Percentiles rank a stretch among this genome's conserved stretches.
phyloP scores from a whole-genome alignment of 2,797 vertebrate species.

The Gymnothorax javanicus region DNA sequence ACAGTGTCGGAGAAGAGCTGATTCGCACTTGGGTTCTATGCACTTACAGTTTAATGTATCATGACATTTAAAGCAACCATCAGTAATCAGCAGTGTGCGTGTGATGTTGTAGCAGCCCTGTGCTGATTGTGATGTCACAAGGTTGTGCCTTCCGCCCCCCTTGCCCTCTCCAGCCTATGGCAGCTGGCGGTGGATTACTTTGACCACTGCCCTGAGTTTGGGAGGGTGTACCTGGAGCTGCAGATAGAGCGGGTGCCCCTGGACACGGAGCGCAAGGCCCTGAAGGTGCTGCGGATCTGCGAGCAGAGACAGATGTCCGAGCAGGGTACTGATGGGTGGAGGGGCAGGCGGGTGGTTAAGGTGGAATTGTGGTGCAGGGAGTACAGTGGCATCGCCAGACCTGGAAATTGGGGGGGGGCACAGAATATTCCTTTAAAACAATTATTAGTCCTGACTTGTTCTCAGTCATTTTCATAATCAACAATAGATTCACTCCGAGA shows the following conservation, averaged over 20 bases:
- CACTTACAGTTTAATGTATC: not conserved
- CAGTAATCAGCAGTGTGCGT: not conserved
- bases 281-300: slow-evolving; percentile 92
- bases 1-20: no score
- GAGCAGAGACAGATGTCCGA: slow-evolving; percentile 93
- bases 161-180: slow-evolving; percentile 80
- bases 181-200: slow-evolving; percentile 95
- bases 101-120: not conserved
- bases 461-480: no score
- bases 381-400: no score
- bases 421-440: no score
- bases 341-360: not conserved
- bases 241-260: slow-evolving; percentile 90
- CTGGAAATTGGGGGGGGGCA: no score
- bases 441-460: no score
- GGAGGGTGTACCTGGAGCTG: slow-evolving; percentile 88
- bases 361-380: not conserved
- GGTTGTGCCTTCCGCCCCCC: not conserved
- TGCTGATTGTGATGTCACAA: not conserved
- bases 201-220: slow-evolving; percentile 89
- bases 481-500: no score
- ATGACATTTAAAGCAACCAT: not conserved
- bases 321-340: slow-evolving; percentile 76
- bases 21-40: not conserved
- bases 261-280: slow-evolving; percentile 89